Evolutionary conservation across 1,140 invertebrate genomes (phyloP).

Genomic region (Trachymyrmex septentrionalis): DNA sequence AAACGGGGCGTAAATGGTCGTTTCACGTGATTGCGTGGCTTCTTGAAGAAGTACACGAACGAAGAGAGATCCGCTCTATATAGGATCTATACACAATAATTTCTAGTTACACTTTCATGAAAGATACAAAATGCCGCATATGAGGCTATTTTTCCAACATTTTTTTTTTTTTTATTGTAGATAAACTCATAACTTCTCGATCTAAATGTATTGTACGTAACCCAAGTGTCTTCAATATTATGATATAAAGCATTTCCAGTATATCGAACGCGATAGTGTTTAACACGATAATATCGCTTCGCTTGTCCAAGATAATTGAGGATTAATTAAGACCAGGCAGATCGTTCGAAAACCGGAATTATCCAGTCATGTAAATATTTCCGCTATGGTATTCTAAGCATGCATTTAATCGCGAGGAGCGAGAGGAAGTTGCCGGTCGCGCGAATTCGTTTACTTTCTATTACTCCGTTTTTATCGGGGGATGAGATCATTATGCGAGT

Average conservation of each 20-base stretch:
- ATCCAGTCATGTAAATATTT: conserved; percentile 32
- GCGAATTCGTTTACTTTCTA: conserved; percentile 74
- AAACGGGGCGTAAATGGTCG: conserved; percentile 71
- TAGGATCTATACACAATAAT: conserved; percentile 33
- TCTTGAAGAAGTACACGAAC: conserved; percentile 59
- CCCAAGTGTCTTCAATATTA: not conserved
- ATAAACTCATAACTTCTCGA: not conserved
- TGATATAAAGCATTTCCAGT: not conserved
- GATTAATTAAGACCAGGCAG: conserved; percentile 47
- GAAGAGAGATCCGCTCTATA: conserved; percentile 36
- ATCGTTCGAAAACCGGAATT: conserved; percentile 35
- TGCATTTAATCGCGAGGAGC: conserved; percentile 38
- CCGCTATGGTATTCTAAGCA: conserved; percentile 31
- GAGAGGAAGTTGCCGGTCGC: not conserved
- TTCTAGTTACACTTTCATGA: conserved; percentile 51
- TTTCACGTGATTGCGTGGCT: conserved; percentile 78
- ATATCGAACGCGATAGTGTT: not conserved
- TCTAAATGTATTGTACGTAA: not conserved
- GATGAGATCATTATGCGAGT: conserved; percentile 74
- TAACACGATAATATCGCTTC: not conserved
- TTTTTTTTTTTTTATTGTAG: not conserved
- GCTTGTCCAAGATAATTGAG: conserved; percentile 22
- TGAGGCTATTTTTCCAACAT: not conserved
- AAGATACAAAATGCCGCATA: not conserved
- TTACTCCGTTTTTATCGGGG: conserved; percentile 74